A percentile compares a stretch with the other conserved stretches of the same genome.
Evolutionary conservation across 2,888 invertebrate species (phyloP).

Genomic region (Luffia ferchaultella): DNA sequence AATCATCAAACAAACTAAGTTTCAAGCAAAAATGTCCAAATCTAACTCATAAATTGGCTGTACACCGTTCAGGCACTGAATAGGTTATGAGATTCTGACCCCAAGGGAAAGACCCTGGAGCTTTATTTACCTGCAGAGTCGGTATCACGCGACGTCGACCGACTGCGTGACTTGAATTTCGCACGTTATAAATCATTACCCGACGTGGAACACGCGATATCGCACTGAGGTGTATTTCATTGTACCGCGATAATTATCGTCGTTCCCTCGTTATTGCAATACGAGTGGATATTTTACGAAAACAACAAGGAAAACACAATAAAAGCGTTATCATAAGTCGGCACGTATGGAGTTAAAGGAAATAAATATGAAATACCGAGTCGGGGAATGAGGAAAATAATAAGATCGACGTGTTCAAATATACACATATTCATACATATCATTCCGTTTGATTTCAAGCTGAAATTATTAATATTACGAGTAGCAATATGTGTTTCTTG

Average conservation of each 20-base stretch:
- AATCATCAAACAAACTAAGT: too few relatives aligned
- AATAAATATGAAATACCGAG: too few relatives aligned
- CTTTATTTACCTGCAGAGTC: constrained; percentile 7
- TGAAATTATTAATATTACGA: too few relatives aligned
- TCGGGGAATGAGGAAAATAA: too few relatives aligned
- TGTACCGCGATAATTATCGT: not conserved
- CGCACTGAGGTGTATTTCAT: constrained; percentile 7
- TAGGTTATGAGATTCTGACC: not conserved
- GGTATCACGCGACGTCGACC: not conserved
- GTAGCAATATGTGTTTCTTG: too few relatives aligned
- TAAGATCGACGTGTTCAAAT: too few relatives aligned
- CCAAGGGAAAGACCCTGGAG: not conserved
- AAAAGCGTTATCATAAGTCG: too few relatives aligned
- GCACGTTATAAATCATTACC: constrained; percentile 31
- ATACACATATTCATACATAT: too few relatives aligned
- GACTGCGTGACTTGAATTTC: constrained; percentile 25
- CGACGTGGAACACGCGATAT: constrained; percentile 22
- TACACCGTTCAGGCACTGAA: not conserved
- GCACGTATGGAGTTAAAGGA: too few relatives aligned
- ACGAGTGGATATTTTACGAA: not conserved
- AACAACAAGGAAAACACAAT: not conserved
- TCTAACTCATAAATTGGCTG: not conserved
- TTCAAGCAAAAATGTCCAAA: not conserved
- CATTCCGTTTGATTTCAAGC: too few relatives aligned
- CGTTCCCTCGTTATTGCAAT: not conserved